phyloP scores from a whole-genome alignment of 92 coral and sea anemone genomes.

The Umimayanthus chanpuru region DNA sequence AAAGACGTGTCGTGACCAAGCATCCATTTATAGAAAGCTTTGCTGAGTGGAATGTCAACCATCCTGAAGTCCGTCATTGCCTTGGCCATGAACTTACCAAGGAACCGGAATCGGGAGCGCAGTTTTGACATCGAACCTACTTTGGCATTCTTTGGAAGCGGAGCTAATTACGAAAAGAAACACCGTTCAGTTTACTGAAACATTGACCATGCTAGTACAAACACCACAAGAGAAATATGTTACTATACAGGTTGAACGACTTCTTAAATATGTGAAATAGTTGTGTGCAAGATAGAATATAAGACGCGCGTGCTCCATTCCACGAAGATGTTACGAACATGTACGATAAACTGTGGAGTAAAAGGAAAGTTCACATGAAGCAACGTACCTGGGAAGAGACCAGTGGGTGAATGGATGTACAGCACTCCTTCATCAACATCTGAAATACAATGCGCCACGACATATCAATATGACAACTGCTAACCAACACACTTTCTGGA shows the following conservation, averaged over 20 bases:
- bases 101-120: conserved; percentile 94
- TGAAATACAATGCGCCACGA: conserved; percentile 33
- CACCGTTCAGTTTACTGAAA: neutral
- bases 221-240: no score
- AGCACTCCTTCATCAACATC: conserved; percentile 77
- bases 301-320: neutral
- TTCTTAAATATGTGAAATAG: no score
- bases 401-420: conserved; percentile 79
- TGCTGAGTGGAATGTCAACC: conserved; percentile 93
- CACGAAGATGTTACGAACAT: no score
- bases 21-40: conserved; percentile 94
- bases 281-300: no score
- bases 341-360: neutral
- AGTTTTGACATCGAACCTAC: conserved; percentile 78
- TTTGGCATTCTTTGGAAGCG: conserved; percentile 82
- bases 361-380: neutral
- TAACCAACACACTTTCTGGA: neutral
- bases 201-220: neutral
- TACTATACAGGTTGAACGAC: no score
- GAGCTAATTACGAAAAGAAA: conserved; percentile 57
- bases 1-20: conserved; percentile 84
- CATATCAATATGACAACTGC: neutral
- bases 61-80: conserved; percentile 98
- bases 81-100: conserved; percentile 93
- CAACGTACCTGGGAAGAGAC: conserved; percentile 90